Percentiles rank a stretch among this genome's conserved stretches.
phyloP scores from a whole-genome alignment of 2,797 vertebrate species.

The Gobio occitaniae region DNA sequence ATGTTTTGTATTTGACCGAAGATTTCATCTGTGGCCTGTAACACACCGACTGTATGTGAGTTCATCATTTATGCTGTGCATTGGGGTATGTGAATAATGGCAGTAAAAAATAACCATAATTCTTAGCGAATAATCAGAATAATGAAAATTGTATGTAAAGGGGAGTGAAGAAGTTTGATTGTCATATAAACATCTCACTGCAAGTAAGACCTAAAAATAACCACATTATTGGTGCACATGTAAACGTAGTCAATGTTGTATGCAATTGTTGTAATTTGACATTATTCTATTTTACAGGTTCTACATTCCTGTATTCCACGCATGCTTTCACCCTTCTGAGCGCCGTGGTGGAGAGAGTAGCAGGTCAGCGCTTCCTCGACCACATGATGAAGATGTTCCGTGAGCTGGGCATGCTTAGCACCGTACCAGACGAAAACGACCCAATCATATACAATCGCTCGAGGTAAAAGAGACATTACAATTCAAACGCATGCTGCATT shows the following conservation, averaged over 20 bases:
- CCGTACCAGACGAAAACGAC: slow-evolving; percentile 91
- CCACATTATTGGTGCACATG: background rate
- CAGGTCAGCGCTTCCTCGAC: slow-evolving; percentile 87
- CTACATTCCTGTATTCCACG: slow-evolving; percentile 95
- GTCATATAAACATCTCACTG: background rate
- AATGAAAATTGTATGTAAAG: background rate
- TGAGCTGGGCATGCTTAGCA: slow-evolving; percentile 93
- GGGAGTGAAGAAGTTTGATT: background rate
- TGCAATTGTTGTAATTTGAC: background rate
- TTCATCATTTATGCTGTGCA: too few relatives aligned
- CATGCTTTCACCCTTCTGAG: slow-evolving; percentile 93
- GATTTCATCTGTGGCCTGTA: background rate
- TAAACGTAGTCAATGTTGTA: background rate
- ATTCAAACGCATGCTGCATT: background rate
- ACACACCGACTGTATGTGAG: too few relatives aligned
- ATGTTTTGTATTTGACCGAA: background rate
- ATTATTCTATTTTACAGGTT: slow-evolving; percentile 76
- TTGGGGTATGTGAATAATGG: too few relatives aligned
- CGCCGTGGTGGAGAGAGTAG: slow-evolving; percentile 89
- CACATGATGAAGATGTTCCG: slow-evolving; percentile 91
- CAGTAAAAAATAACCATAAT: too few relatives aligned
- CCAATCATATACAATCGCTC: slow-evolving; percentile 96
- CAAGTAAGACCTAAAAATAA: too few relatives aligned
- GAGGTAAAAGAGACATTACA: slow-evolving; percentile 77
- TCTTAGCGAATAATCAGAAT: background rate